phyloP scores from a whole-genome alignment of 2,113 vertebrate species.

The Cyprinodon tularosa region DNA sequence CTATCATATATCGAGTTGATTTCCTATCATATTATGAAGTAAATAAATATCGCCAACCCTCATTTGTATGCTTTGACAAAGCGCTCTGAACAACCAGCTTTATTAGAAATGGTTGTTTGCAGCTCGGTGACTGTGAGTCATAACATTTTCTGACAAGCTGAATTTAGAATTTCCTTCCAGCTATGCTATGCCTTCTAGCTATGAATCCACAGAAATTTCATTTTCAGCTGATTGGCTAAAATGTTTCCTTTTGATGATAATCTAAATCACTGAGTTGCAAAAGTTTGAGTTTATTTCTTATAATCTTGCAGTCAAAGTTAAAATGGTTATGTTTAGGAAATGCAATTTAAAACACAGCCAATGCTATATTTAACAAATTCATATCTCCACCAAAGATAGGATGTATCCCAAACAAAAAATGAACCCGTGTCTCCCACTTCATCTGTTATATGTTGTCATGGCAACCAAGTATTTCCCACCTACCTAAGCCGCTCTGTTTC shows the following conservation, averaged over 20 bases:
- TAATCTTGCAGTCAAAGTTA: not conserved
- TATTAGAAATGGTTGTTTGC: not conserved
- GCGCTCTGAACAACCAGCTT: not conserved
- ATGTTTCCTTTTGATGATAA: not conserved
- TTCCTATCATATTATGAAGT: no score
- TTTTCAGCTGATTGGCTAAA: no score
- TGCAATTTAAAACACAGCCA: not conserved
- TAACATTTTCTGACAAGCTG: no score
- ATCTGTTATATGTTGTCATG: constrained; percentile 1
- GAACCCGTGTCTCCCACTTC: constrained; percentile 3
- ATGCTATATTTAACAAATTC: not conserved
- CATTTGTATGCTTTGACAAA: not conserved
- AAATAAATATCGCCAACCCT: not conserved
- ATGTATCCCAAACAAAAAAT: not conserved
- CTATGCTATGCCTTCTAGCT: no score
- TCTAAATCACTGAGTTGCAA: not conserved
- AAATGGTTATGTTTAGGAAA: no score
- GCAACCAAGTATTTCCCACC: constrained; percentile 48
- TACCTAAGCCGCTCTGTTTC: constrained; percentile 98
- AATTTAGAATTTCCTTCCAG: no score
- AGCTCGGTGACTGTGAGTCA: not conserved
- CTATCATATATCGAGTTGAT: no score
- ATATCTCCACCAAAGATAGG: not conserved
- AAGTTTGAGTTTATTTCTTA: not conserved
- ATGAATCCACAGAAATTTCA: no score